These are phyloP conservation scores for Falco columbarius DNA, from an alignment of 2,797 vertebrate species.

Conservation along the genomic window DNA sequence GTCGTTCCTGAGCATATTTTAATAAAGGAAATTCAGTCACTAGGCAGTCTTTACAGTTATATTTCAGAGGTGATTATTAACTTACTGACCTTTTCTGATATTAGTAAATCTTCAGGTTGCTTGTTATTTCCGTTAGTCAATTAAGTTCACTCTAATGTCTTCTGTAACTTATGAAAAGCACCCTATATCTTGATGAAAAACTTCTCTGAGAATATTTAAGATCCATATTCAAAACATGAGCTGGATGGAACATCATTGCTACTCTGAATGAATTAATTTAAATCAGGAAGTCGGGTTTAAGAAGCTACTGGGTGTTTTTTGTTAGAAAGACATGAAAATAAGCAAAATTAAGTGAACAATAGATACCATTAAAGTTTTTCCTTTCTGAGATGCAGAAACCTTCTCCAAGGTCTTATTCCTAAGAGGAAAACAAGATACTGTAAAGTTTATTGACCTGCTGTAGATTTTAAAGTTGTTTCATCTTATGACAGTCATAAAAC, in stretches of 20 bases:
- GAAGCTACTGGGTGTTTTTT: background rate
- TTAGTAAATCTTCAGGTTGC: slow-evolving; percentile 3
- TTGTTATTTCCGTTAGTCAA: background rate
- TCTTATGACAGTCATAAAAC: slow-evolving; percentile 2
- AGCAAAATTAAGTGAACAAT: background rate
- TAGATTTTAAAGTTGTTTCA: slow-evolving; percentile 23
- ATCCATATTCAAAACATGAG: background rate
- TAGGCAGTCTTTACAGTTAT: background rate
- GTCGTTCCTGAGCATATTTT: background rate
- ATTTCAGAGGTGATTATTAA: background rate
- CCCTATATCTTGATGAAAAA: background rate
- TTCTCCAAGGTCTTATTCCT: background rate
- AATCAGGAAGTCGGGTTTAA: background rate
- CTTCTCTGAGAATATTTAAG: background rate
- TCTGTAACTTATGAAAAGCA: background rate
- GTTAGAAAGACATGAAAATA: background rate
- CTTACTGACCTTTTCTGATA: slow-evolving; percentile 25
- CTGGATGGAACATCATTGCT: background rate
- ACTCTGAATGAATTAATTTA: background rate
- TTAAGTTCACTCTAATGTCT: background rate
- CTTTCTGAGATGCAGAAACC: background rate
- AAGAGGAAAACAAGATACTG: background rate
- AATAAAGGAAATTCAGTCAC: background rate
- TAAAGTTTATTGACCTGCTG: slow-evolving; percentile 15
- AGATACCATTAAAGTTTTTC: background rate